Evolutionary conservation across 2,113 vertebrate species (phyloP).

Genomic region (Proterorhinus semilunaris): DNA sequence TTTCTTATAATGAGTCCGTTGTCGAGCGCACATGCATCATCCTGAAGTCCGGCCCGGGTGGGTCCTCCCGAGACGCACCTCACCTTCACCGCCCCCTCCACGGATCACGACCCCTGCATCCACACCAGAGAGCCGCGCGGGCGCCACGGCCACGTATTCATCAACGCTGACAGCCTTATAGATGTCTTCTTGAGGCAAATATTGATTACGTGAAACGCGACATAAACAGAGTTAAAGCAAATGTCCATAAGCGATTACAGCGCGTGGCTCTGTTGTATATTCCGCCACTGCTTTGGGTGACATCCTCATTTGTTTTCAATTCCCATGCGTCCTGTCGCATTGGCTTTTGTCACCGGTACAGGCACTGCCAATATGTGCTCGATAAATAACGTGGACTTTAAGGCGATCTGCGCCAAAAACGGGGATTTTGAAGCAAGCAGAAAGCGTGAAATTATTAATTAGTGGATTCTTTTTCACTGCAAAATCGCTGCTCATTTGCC

Average conservation of each 20-base stretch:
- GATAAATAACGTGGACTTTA: conserved; percentile 13
- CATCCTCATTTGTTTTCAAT: conserved; percentile 66
- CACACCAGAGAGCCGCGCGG: conserved; percentile 53
- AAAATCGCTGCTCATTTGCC: conserved; percentile 1
- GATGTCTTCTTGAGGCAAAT: conserved; percentile 72
- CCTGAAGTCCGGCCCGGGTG: conserved; percentile 27
- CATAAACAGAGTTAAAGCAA: conserved; percentile 70
- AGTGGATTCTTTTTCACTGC: background rate
- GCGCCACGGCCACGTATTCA: conserved; percentile 45
- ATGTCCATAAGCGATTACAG: conserved; percentile 74
- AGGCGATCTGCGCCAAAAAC: background rate
- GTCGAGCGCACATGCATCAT: conserved; percentile 43
- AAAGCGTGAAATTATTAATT: background rate
- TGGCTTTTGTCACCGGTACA: conserved; percentile 20
- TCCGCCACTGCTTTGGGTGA: conserved; percentile 56
- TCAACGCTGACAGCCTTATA: conserved; percentile 67
- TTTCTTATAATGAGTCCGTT: conserved; percentile 30
- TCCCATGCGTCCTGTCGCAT: conserved; percentile 62
- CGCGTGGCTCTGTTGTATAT: conserved; percentile 44
- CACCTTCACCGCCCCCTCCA: conserved; percentile 16
- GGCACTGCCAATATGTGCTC: conserved; percentile 44
- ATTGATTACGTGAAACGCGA: conserved; percentile 71
- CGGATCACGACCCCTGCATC: conserved; percentile 50
- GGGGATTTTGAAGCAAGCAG: background rate
- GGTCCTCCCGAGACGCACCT: conserved; percentile 15